Base-by-base conservation (phyloP, 2,797 vertebrate genomes). In the Microctenopoma lineatum region DNA sequence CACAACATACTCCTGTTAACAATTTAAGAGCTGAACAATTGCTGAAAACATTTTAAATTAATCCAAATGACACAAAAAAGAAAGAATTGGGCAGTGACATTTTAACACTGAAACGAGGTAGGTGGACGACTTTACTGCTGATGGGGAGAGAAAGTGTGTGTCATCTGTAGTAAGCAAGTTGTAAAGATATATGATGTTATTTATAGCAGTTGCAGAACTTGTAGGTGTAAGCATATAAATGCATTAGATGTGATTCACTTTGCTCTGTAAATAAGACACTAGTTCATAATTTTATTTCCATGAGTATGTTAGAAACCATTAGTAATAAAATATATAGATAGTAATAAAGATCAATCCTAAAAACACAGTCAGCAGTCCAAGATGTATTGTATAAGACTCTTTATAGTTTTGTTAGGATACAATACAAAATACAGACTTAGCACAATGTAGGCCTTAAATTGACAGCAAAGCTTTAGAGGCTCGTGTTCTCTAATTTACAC, bases 401-500 rank as follows among this genome's bases (percentile, higher is more conserved):
- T 81, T 86, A 84, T 87, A 81, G 64, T 73, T 72, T 76, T 57
- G 46, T 67, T 44, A 59, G 44, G 58, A 75, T 70, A 90, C 74
- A 77, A 87, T 86, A 89, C 64, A 92, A 89, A 92, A 88, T 78
- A 81, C 84, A 89, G 66, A 85, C 50, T 75, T 67, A 72, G 81
- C 61, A 83, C 69, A 74, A 74, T 73, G 81, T 71, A 72, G 54
- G 68, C 56, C 45, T 79, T 84, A 75, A 76, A 80, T 53, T 3
- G 58, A 78, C 58, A 75, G 34, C 26, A 61, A 47, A 36, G 41
- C 55, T 81, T 76, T 58, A 72, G 48, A 76, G 38, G 59, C 68
- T 73, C 57, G 72, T 74, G 64, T 80, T 83, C 63, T 73, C 42
- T 46, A 54, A 47, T 69, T 79, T 38, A 59, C 72, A 41, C 65